phyloP scores from a whole-genome alignment of 1,140 invertebrate genomes.

The Pinna nobilis region DNA sequence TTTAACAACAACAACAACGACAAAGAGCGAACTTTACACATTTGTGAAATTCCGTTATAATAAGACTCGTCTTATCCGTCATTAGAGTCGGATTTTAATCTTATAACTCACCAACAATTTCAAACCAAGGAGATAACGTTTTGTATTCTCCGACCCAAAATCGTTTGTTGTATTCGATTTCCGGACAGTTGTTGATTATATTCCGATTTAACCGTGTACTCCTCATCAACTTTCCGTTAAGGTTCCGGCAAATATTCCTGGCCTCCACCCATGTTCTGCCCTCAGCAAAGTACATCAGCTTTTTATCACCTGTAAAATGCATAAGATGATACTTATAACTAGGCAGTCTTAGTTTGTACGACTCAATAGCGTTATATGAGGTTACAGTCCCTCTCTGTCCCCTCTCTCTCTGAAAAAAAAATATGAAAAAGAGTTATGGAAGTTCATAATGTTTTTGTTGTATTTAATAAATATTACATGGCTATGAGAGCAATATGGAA shows the following conservation, averaged over 20 bases:
- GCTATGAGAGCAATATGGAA: no score
- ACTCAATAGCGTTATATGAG: no score
- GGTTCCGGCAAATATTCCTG: conserved; percentile 1
- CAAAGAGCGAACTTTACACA: no score
- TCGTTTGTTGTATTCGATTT: background rate
- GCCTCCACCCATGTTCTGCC: conserved; percentile 12
- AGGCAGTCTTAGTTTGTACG: no score
- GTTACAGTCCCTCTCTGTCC: background rate
- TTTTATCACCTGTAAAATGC: background rate
- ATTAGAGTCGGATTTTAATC: no score
- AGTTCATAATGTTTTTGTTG: no score
- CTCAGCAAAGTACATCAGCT: conserved; percentile 11
- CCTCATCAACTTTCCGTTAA: conserved; percentile 7
- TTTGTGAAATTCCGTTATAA: no score
- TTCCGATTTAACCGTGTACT: conserved; percentile 8
- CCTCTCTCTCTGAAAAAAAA: background rate
- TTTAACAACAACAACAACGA: no score
- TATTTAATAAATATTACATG: no score
- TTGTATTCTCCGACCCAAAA: conserved; percentile 16
- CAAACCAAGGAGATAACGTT: conserved; percentile 13
- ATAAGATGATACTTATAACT: no score
- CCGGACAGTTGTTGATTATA: conserved; percentile 11
- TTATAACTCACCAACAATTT: conserved; percentile 11
- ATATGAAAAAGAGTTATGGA: no score
- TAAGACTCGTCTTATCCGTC: no score